These are phyloP conservation scores for Alfaro cultratus DNA, from an alignment of 2,797 vertebrate species.

Conservation along the genomic window DNA sequence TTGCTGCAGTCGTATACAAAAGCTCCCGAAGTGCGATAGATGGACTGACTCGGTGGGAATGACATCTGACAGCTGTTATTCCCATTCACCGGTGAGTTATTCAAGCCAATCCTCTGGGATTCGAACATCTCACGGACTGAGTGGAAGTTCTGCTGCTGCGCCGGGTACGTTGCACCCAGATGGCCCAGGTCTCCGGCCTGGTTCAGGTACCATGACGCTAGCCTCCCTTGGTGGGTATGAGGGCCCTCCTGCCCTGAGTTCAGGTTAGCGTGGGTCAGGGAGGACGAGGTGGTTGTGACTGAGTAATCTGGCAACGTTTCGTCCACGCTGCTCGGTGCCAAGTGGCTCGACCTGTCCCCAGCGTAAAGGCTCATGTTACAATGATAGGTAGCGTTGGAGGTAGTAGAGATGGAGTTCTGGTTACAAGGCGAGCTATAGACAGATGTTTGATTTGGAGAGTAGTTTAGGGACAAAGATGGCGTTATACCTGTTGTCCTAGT, in stretches of 20 bases:
- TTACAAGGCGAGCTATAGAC: slow-evolving; percentile 91
- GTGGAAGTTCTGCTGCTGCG: slow-evolving; percentile 95
- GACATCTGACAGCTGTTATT: slow-evolving; percentile 98
- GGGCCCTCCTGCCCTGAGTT: slow-evolving; percentile 87
- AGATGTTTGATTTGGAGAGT: slow-evolving; percentile 86
- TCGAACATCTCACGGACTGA: slow-evolving; percentile 94
- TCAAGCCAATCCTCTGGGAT: slow-evolving; percentile 91
- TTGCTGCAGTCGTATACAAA: slow-evolving; percentile 99
- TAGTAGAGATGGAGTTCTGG: slow-evolving; percentile 87
- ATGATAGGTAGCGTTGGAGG: slow-evolving; percentile 90
- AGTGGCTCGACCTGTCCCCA: slow-evolving; percentile 86
- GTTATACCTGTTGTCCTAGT: slow-evolving; percentile 85
- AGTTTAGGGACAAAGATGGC: slow-evolving; percentile 85
- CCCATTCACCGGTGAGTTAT: slow-evolving; percentile 91
- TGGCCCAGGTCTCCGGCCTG: slow-evolving; percentile 92
- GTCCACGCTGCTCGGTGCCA: slow-evolving; percentile 86
- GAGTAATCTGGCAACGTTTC: slow-evolving; percentile 92
- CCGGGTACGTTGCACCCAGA: slow-evolving; percentile 87
- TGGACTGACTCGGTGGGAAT: slow-evolving; percentile 91
- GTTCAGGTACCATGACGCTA: slow-evolving; percentile 97
- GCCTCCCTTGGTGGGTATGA: slow-evolving; percentile 89
- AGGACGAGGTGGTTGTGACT: slow-evolving; percentile 83
- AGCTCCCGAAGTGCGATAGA: slow-evolving; percentile 95
- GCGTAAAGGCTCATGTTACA: slow-evolving; percentile 97
- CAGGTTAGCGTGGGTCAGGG: slow-evolving; percentile 83